Evolutionary conservation across 2,113 vertebrate genomes (phyloP).

Genomic region (Porphyrio hochstetteri): DNA sequence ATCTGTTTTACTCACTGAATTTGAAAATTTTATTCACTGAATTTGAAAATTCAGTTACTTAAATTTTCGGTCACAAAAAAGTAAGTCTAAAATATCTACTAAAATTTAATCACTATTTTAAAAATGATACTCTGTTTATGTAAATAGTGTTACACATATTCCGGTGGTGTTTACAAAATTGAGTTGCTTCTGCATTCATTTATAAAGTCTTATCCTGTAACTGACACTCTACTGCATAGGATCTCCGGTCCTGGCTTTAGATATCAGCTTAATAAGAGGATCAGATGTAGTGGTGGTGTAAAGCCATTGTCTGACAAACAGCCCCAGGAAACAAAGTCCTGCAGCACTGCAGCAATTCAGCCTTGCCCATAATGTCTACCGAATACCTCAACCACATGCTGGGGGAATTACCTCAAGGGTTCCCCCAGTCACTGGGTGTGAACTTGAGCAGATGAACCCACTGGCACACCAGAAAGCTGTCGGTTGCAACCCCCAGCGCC

Average conservation of each 20-base stretch:
- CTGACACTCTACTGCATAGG: neutral
- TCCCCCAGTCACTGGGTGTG: neutral
- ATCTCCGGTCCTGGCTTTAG: neutral
- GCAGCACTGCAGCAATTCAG: neutral
- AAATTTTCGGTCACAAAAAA: neutral
- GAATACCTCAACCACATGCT: rapidly evolving
- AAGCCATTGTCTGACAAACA: neutral
- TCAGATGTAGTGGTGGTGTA: neutral
- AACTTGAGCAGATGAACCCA: neutral
- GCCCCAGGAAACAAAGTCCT: neutral
- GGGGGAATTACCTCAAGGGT: neutral
- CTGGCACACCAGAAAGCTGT: neutral
- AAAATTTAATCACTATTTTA: neutral
- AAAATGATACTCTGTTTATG: neutral
- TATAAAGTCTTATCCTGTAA: neutral
- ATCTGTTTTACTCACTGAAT: neutral
- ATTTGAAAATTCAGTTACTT: neutral
- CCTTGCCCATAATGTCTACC: neutral
- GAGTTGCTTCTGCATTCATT: neutral
- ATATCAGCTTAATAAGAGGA: neutral
- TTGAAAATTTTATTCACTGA: neutral
- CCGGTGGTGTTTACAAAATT: neutral
- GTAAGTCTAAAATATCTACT: neutral
- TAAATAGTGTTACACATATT: neutral
- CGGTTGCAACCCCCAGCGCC: neutral